Base-by-base conservation (phyloP, 1,140 invertebrate genomes). In the Thaumatotibia leucotreta region DNA sequence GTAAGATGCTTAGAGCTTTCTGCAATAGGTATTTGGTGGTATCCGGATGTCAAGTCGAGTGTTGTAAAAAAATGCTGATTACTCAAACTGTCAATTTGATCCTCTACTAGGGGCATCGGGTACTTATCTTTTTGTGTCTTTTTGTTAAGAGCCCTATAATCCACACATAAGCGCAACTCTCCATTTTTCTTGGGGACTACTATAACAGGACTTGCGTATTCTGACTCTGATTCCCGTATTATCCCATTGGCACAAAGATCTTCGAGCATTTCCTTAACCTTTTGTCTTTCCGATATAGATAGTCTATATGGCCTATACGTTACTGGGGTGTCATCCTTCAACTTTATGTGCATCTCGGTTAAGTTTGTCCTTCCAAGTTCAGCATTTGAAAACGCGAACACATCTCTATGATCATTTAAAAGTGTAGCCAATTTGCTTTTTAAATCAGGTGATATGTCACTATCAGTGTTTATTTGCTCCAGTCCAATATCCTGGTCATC, bases 21-120 rank as follows among this genome's bases (percentile, higher is more conserved):
- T 0, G 87, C 61, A 2, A 89, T 70, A 3, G 68, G 68, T 1
- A 90, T 74, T 74, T 89, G 88, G 61, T 80, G 73, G 23, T 82
- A 81, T 9, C 84, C 80, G 9, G 14, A 17, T 8, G 61, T 61
- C 2, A 71, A 32, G 45, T 71, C 66, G 6, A 71, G 17, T 5
- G 50, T 65, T n/a, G 67, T 65, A 32, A 72, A 71, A 63, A 64
- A 70, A 2, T n/a, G 3, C 22, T 67, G 67, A n/a, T 32, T 49
- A 4, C 4, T 3, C 23, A 64, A 27, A 50, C 22, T 49, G 23
- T 64, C 63, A 6, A 65, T 61, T 31, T 61, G 54, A 17, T 66
- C 65, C 11, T 66, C 65, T 4, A 66, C 62, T 29, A 66, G 2
- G n/a, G 65, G 54, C 65, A 66, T 66, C 2, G 65, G 65, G 20